Base-by-base conservation (phyloP, 2,888 invertebrate genomes). In the Pristionchus maxplancki region DNA sequence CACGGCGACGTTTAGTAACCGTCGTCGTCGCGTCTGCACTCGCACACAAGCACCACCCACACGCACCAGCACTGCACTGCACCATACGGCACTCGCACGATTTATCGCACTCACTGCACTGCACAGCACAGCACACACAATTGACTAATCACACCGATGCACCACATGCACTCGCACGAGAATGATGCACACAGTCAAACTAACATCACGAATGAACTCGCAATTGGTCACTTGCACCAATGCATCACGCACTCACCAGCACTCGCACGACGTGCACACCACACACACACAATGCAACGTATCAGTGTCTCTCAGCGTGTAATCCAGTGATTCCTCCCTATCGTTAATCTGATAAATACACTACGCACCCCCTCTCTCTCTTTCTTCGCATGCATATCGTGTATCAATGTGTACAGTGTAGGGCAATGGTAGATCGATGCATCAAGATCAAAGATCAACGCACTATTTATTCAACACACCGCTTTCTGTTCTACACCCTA, bases 331-430 rank as follows among this genome's bases (percentile, higher is more conserved):
- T 64, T 53, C 28, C 64, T 58, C 62, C 64, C 64, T 85, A 64
- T 85, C 58, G 53, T 50, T 81, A 83, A 83, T 83, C 82, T 83
- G 82, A 83, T 83, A 83, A 83, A 83, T 83, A 83, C 82, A 83
- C 82, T 53, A 58, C 37, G 82, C 82, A 83, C 82, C 53, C 24
- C 28, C 15, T 24, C 50, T 81, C 44, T 78, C 40, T 78, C 37
- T 78, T 31, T 67, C 37, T 74, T 48, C 40, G 78, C 78, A 78
- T 78, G 78, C 44, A n/a, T 74, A 74, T 74, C 40, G 74, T 74
- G 78, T 78, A n/a, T 78, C 78, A 44, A 71, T 24, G 44, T 78
- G 44, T 48, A 74, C 82, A 53, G 50, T 50, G 53, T 53, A 83
- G 53, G 53, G 82, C 9, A 8, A 58, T 83, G 82, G 82, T 83